phyloP scores from a whole-genome alignment of 2,797 vertebrate genomes.

The Erpetoichthys calabaricus region DNA sequence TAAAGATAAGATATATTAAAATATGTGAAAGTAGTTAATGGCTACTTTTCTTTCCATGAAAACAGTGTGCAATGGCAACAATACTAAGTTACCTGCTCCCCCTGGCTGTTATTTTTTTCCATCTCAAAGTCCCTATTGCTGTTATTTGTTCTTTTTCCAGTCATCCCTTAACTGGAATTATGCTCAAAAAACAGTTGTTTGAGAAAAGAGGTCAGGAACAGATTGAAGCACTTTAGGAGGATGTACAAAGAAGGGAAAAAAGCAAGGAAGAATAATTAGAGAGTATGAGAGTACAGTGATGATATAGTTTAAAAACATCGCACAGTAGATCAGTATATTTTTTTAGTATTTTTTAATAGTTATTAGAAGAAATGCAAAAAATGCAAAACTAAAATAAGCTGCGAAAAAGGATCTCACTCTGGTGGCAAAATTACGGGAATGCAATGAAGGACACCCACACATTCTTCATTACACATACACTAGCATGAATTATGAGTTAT shows the following conservation, averaged over 20 bases:
- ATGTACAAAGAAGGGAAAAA: slow-evolving; percentile 40
- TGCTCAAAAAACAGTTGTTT: slow-evolving; percentile 52
- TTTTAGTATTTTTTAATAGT: not conserved
- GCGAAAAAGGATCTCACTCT: too few relatives aligned
- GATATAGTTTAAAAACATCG: slow-evolving; percentile 20
- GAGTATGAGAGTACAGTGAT: slow-evolving; percentile 19
- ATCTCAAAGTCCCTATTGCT: slow-evolving; percentile 46
- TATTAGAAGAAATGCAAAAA: slow-evolving; percentile 8
- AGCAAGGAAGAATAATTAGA: slow-evolving; percentile 38
- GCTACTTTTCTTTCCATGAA: too few relatives aligned
- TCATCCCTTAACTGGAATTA: slow-evolving; percentile 53
- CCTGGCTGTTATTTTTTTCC: slow-evolving; percentile 41
- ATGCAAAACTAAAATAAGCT: too few relatives aligned
- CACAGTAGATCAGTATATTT: slow-evolving; percentile 15
- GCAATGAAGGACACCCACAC: too few relatives aligned
- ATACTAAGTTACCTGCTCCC: slow-evolving; percentile 42
- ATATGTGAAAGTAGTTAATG: too few relatives aligned
- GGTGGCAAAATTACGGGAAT: too few relatives aligned
- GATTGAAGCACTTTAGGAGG: slow-evolving; percentile 39
- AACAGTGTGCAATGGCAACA: slow-evolving; percentile 8
- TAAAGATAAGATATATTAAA: slow-evolving; percentile 15
- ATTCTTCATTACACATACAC: too few relatives aligned
- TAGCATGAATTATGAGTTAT: too few relatives aligned
- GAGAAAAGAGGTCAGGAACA: slow-evolving; percentile 53
- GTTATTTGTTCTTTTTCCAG: slow-evolving; percentile 26